phyloP scores from a whole-genome alignment of 2,797 vertebrate genomes.

The Serranus cabrilla region DNA sequence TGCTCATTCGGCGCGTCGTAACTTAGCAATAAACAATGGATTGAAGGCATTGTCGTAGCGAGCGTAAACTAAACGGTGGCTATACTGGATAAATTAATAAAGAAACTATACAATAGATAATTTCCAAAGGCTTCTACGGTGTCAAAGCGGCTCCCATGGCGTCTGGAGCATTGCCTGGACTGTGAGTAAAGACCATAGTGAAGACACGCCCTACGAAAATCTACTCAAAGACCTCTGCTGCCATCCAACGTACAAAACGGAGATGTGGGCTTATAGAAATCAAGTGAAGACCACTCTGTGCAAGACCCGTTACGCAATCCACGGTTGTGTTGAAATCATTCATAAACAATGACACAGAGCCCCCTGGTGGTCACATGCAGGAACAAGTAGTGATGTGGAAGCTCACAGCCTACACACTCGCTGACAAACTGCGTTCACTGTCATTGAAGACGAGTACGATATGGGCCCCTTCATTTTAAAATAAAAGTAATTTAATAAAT shows the following conservation, averaged over 20 bases:
- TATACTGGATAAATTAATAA: accelerated
- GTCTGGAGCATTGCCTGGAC: no score
- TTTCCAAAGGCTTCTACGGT: neutral
- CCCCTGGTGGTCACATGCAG: neutral
- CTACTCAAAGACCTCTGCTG: constrained; percentile 40
- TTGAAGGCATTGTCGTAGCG: constrained; percentile 84
- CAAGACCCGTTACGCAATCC: no score
- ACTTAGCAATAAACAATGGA: constrained; percentile 88
- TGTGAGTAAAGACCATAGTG: no score
- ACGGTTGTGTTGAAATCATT: neutral
- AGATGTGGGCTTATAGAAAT: neutral
- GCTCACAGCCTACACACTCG: no score
- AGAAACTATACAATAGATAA: neutral
- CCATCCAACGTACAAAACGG: constrained; percentile 33
- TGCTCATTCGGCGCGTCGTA: constrained; percentile 90
- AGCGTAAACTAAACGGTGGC: accelerated
- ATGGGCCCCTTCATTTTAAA: no score
- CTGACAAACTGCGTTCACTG: no score
- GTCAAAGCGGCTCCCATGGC: accelerated
- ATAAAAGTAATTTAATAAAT: no score
- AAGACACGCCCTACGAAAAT: constrained; percentile 16
- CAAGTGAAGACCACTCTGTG: no score
- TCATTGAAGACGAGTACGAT: no score
- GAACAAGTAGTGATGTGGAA: no score
- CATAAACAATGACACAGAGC: neutral